phyloP scores from a whole-genome alignment of 2,888 invertebrate species.

The Nephrotoma flavescens region DNA sequence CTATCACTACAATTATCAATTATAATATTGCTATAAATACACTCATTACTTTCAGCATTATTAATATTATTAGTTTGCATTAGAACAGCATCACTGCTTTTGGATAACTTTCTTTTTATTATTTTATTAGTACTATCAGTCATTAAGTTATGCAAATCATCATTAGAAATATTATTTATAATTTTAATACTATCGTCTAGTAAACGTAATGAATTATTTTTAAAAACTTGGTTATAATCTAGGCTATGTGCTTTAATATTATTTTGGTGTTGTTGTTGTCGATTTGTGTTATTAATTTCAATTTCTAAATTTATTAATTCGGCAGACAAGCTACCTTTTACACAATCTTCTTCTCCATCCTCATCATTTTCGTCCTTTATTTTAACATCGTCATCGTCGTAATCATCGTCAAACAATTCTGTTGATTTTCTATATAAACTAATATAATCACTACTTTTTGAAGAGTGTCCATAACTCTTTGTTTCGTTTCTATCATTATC shows the following conservation, averaged over 20 bases:
- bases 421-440: not conserved
- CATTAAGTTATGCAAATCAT: not conserved
- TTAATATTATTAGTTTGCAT: not conserved
- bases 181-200: conserved; percentile 1
- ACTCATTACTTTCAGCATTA: not conserved
- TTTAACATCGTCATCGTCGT: not conserved
- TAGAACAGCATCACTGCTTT: conserved; percentile 6
- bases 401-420: not conserved
- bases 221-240: not conserved
- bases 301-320: conserved; percentile 13
- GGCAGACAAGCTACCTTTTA: not conserved
- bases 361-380: not conserved
- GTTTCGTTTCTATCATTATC: not conserved
- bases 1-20: not conserved
- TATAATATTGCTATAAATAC: conserved; percentile 5
- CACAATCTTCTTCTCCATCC: not conserved
- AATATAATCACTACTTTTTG: not conserved
- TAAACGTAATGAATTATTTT: not conserved
- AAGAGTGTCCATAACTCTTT: not conserved
- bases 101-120: conserved; percentile 3
- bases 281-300: conserved; percentile 5
- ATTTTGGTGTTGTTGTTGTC: not conserved
- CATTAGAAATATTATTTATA: conserved; percentile 4
- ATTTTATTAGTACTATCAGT: conserved; percentile 2
- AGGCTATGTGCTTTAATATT: not conserved